Evolutionary conservation across 2,797 vertebrate species (phyloP).

Genomic region (Platyrinchus mystaceus): DNA sequence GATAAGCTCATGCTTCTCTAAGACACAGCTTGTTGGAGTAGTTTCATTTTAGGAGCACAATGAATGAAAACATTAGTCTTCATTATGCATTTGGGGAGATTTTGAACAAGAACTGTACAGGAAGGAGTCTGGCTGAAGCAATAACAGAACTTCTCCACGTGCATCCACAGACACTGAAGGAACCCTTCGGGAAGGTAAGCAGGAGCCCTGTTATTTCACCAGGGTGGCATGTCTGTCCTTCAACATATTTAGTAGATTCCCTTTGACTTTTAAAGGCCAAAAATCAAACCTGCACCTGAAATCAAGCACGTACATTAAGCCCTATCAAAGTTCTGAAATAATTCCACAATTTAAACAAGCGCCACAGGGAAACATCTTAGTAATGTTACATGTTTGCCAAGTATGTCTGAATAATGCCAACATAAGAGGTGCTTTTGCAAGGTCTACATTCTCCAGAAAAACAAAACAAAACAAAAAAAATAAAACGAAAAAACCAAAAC

Average conservation of each 20-base stretch:
- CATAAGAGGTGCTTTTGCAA: conserved; percentile 83
- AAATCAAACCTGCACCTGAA: conserved; percentile 22
- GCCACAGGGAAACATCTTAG: conserved; percentile 77
- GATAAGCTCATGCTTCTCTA: not conserved
- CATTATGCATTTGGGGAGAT: not conserved
- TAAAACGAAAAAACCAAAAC: conserved; percentile 49
- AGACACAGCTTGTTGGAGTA: not conserved
- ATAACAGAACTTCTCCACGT: not conserved
- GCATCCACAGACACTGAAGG: not conserved
- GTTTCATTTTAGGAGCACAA: not conserved
- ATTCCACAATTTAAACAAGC: conserved; percentile 71
- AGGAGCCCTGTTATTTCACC: not conserved
- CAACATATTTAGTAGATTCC: not conserved
- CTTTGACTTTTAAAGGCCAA: not conserved
- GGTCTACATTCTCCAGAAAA: conserved; percentile 80
- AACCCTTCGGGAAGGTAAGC: not conserved
- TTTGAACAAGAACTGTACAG: not conserved
- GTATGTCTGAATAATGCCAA: conserved; percentile 94
- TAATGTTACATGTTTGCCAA: conserved; percentile 88
- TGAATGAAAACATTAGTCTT: not conserved
- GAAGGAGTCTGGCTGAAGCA: not conserved
- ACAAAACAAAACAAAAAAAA: conserved; percentile 22
- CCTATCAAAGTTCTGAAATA: conserved; percentile 62
- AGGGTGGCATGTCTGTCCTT: not conserved
- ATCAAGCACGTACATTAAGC: conserved; percentile 50